Base-by-base conservation (phyloP, 2,888 invertebrate species). In the Platyscelio sp. region DNA sequence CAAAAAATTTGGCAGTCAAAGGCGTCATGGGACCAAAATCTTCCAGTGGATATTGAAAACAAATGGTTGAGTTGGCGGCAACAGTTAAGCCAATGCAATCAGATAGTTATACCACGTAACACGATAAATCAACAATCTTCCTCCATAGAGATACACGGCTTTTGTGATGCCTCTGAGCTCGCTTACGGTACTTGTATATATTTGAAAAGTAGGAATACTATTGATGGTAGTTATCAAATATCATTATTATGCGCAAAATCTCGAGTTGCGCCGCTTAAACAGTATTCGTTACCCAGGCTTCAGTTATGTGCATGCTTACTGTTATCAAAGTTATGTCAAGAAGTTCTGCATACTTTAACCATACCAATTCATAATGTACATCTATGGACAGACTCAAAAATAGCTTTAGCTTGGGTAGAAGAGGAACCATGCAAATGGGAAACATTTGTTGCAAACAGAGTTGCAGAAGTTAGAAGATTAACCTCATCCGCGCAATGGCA, bases 351-450 rank as follows among this genome's bases (percentile, higher is more conserved):
- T 20, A 6, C 26, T 7, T 56, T 56, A 27, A 13, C 49, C 15
- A 13, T 68, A 3, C n/a, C 1, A 18, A 9, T 68, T 7, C 6
- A 27, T 7, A n/a, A 15, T 26, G 29, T 33, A 11, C 24, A 58
- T 56, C 65, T 71, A 18, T 85, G 78, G 78, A 56, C 38, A 4
- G 83, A 85, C 18, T 83, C 79, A 2, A 61, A 63, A 7, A 85
- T 83, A 9, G 65, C 60, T 3, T 51, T 85, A 22, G 46, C 61
- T 18, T 68, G 51, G 68, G 49, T 68, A 4, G 15, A 29, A 26
- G 29, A 9, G 27, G n/a, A 18, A 24, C 20, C 3, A 22, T 22
- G n/a, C 13, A 46, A 29, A 49, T 68, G 58, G 56, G 26, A 71
- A 6, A 58, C 40, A 3, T 71, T 71, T 58, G 71, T 71, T n/a